A percentile compares a stretch with the other conserved stretches of the same genome.
Evolutionary conservation across 2,888 invertebrate genomes (phyloP).

Genomic region (Platycheirus albimanus): DNA sequence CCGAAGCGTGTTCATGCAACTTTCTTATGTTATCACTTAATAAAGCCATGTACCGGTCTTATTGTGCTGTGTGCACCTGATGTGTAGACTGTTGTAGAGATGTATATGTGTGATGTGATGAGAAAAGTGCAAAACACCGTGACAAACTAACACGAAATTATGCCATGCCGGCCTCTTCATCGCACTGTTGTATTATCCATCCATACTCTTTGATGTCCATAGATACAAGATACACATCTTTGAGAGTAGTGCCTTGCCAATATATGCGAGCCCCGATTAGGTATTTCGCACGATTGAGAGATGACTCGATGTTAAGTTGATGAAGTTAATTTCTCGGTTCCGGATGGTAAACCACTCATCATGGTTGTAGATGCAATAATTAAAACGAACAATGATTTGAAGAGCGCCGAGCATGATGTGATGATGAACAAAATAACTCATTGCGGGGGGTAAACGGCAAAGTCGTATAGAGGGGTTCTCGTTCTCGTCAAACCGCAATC

Average conservation of each 20-base stretch:
- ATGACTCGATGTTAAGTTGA: constrained; percentile 56
- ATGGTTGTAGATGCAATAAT: constrained; percentile 48
- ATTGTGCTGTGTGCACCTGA: background rate
- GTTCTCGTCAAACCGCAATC: constrained; percentile 23
- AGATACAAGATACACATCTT: constrained; percentile 22
- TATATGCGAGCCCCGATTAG: constrained; percentile 48
- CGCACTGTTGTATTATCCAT: constrained; percentile 2
- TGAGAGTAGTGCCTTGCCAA: too few relatives aligned
- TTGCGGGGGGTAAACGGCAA: constrained; percentile 1
- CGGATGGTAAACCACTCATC: constrained; percentile 61
- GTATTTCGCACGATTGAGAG: constrained; percentile 66
- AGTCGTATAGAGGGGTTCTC: constrained; percentile 7
- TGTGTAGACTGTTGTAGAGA: too few relatives aligned
- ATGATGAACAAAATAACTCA: background rate
- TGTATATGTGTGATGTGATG: constrained; percentile 36
- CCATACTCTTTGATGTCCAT: constrained; percentile 17
- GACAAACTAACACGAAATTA: constrained; percentile 58
- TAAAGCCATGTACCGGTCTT: constrained; percentile 53
- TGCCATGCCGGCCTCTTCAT: constrained; percentile 17
- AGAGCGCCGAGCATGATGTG: background rate
- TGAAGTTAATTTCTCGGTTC: constrained; percentile 63
- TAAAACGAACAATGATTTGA: constrained; percentile 43
- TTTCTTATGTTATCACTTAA: constrained; percentile 71
- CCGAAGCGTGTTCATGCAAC: constrained; percentile 53
- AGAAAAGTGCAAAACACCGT: constrained; percentile 62